Evolutionary conservation across 1,140 invertebrate genomes (phyloP).

Genomic region (Eciton burchellii): DNA sequence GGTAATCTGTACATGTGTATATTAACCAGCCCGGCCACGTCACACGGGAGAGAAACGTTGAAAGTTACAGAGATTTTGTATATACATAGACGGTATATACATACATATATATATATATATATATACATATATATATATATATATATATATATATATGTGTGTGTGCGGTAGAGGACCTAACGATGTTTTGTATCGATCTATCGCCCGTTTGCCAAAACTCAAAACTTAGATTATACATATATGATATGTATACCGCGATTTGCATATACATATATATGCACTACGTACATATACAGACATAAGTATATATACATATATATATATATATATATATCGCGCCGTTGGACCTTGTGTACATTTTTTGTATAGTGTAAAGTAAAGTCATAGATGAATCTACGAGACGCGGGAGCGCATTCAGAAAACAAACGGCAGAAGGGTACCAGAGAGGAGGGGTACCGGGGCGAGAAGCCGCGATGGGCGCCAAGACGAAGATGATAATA

Average conservation of each 20-base stretch:
- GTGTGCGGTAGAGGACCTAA: slow-evolving; percentile 65
- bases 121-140: no score
- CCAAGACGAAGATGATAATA: slow-evolving; percentile 17
- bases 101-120: no score
- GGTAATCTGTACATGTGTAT: slow-evolving; percentile 75
- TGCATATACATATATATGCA: slow-evolving; percentile 64
- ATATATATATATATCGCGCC: slow-evolving; percentile 73
- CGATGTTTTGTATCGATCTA: slow-evolving; percentile 76
- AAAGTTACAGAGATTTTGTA: slow-evolving; percentile 75
- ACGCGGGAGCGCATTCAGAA: slow-evolving; percentile 56
- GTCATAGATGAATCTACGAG: slow-evolving; percentile 67
- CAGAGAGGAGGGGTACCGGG: background rate
- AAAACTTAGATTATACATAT: slow-evolving; percentile 71
- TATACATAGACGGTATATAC: slow-evolving; percentile 57
- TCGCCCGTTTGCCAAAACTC: slow-evolving; percentile 77
- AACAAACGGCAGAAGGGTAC: slow-evolving; percentile 13
- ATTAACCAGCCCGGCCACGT: slow-evolving; percentile 63
- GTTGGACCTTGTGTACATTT: slow-evolving; percentile 77
- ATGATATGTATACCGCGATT: slow-evolving; percentile 65
- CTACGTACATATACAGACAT: slow-evolving; percentile 72
- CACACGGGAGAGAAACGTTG: slow-evolving; percentile 61
- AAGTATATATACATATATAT: slow-evolving; percentile 69
- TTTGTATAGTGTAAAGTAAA: slow-evolving; percentile 79
- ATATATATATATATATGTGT: no score
- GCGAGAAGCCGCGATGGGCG: slow-evolving; percentile 30